Percentiles rank a stretch among this genome's conserved stretches.
These are phyloP conservation scores for Leptinotarsa texana DNA, from an alignment of 1,140 invertebrate species.

Conservation along the genomic window DNA sequence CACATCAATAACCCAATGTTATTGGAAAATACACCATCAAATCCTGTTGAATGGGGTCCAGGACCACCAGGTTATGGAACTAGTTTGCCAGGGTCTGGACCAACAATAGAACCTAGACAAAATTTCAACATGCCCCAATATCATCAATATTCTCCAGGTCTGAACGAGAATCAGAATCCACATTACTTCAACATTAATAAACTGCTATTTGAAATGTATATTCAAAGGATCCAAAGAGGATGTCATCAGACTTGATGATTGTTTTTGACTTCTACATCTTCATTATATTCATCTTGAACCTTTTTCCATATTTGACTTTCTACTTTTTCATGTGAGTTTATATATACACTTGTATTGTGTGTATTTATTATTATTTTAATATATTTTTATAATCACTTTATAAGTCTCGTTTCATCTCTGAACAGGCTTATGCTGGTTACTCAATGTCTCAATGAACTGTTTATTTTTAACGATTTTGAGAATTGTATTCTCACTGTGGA, in stretches of 20 bases:
- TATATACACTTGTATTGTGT: not conserved
- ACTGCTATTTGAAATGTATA: constrained; percentile 63
- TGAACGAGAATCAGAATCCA: constrained; percentile 63
- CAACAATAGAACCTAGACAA: constrained; percentile 44
- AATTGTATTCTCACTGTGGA: no score
- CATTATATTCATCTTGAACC: not conserved
- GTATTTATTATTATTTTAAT: constrained; percentile 9
- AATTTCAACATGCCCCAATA: constrained; percentile 40
- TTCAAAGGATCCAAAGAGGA: constrained; percentile 61
- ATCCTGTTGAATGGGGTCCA: constrained; percentile 43
- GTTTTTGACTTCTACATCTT: no score
- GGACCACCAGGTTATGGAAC: constrained; percentile 36
- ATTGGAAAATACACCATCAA: constrained; percentile 31
- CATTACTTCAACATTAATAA: constrained; percentile 69
- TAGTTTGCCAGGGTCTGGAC: constrained; percentile 32
- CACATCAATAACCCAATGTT: constrained; percentile 64
- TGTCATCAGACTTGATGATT: constrained; percentile 39
- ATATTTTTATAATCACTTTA: not conserved
- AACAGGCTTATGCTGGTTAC: no score
- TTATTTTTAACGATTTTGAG: no score
- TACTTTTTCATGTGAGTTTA: constrained; percentile 1
- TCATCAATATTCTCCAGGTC: constrained; percentile 60
- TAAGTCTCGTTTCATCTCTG: not conserved
- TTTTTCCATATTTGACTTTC: not conserved
- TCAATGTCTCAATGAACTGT: no score